A percentile compares a stretch with the other conserved stretches of the same genome.
Evolutionary conservation across 1,140 invertebrate species (phyloP).

Genomic region (Diorhabda carinulata): DNA sequence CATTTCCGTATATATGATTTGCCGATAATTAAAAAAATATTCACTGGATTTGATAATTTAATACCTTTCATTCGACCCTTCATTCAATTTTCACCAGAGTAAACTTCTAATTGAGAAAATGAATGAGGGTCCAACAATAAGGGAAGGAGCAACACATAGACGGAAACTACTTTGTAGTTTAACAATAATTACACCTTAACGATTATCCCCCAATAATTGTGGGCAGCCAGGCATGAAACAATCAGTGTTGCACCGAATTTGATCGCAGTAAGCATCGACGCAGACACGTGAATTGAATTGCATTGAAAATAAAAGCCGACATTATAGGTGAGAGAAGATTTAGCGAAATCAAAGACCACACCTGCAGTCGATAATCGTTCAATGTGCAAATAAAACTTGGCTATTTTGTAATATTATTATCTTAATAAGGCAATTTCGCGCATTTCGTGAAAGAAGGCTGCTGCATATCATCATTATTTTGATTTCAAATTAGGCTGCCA

Average conservation of each 20-base stretch:
- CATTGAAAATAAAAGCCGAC: neutral
- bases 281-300: neutral
- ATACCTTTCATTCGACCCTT: too few species aligned
- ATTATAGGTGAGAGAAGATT: neutral
- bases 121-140: neutral
- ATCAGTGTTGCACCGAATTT: neutral
- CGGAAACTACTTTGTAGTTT: neutral
- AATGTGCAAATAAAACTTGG: too few species aligned
- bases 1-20: too few species aligned
- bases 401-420: too few species aligned
- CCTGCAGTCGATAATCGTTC: neutral
- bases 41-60: too few species aligned
- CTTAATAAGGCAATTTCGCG: too few species aligned
- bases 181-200: constrained; percentile 1
- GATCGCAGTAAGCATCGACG: constrained; percentile 1
- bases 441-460: too few species aligned
- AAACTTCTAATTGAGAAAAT: neutral
- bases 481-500: too few species aligned
- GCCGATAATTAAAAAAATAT: too few species aligned
- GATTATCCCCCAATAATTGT: constrained; percentile 2
- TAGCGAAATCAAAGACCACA: neutral
- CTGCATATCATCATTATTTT: too few species aligned
- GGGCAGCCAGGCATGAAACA: neutral
- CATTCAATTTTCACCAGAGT: neutral
- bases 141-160: neutral